These are phyloP conservation scores for Accipiter cooperii DNA, from an alignment of 2,113 vertebrate species.

Conservation along the genomic window DNA sequence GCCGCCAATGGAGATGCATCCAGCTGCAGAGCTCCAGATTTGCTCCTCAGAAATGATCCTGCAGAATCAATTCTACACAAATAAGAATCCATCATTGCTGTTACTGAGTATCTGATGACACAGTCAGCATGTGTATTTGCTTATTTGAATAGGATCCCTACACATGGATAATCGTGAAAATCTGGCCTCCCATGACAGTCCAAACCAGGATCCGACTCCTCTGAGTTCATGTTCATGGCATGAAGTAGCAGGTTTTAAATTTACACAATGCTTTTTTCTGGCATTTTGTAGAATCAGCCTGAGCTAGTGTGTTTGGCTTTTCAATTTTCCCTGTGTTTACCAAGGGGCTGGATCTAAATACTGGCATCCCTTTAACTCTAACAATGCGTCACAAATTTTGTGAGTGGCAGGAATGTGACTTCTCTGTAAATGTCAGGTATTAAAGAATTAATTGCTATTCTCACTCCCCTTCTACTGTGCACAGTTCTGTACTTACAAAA, in stretches of 20 bases:
- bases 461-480: not conserved
- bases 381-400: too few relatives aligned
- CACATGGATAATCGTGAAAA: not conserved
- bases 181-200: not conserved
- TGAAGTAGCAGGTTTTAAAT: not conserved
- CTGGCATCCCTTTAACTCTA: not conserved
- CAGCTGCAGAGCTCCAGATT: not conserved
- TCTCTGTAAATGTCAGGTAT: not conserved
- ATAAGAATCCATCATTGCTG: not conserved
- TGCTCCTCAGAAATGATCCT: not conserved
- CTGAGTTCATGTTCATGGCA: not conserved
- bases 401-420: not conserved
- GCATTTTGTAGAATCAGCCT: not conserved
- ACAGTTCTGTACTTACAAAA: not conserved
- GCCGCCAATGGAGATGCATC: too few relatives aligned
- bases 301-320: not conserved
- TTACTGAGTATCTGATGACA: not conserved
- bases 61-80: not conserved
- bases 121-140: accelerated
- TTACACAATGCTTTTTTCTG: not conserved
- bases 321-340: not conserved
- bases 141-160: not conserved
- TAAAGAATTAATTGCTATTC: not conserved
- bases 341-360: not conserved
- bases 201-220: not conserved